phyloP scores from a whole-genome alignment of 2,888 invertebrate species.

The Celastrina argiolus region DNA sequence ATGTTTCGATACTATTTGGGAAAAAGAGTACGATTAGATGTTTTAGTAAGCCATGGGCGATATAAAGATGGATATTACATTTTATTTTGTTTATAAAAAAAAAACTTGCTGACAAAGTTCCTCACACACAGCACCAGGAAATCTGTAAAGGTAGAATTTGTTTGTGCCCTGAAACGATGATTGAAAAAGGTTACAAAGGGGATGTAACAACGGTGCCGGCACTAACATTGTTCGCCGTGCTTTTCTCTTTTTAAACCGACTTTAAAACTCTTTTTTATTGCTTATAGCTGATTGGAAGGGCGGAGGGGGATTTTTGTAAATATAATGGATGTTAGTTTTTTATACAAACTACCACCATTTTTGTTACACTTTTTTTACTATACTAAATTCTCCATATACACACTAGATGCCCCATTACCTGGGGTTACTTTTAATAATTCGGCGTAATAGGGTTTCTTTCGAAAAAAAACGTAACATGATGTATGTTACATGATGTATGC shows the following conservation, averaged over 20 bases:
- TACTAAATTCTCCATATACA: too few relatives aligned
- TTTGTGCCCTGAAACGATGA: neutral
- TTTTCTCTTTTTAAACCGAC: slow-evolving; percentile 12
- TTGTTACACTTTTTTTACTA: too few relatives aligned
- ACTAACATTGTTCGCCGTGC: slow-evolving; percentile 16
- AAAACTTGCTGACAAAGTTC: neutral
- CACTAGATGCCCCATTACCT: too few relatives aligned
- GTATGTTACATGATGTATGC: too few relatives aligned
- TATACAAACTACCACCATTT: too few relatives aligned
- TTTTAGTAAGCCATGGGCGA: too few relatives aligned
- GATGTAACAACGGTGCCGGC: neutral
- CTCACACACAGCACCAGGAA: neutral
- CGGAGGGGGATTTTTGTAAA: neutral
- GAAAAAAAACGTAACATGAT: too few relatives aligned
- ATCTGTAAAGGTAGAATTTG: neutral
- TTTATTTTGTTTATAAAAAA: neutral
- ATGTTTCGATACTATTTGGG: too few relatives aligned
- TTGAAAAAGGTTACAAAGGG: slow-evolving; percentile 6
- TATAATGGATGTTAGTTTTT: neutral
- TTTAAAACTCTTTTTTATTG: neutral
- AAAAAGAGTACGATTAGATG: too few relatives aligned
- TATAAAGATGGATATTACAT: too few relatives aligned
- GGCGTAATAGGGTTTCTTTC: too few relatives aligned
- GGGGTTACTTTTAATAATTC: too few relatives aligned
- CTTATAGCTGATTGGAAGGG: neutral